Evolutionary conservation across 2,797 vertebrate species (phyloP).

Genomic region (Menidia menidia): DNA sequence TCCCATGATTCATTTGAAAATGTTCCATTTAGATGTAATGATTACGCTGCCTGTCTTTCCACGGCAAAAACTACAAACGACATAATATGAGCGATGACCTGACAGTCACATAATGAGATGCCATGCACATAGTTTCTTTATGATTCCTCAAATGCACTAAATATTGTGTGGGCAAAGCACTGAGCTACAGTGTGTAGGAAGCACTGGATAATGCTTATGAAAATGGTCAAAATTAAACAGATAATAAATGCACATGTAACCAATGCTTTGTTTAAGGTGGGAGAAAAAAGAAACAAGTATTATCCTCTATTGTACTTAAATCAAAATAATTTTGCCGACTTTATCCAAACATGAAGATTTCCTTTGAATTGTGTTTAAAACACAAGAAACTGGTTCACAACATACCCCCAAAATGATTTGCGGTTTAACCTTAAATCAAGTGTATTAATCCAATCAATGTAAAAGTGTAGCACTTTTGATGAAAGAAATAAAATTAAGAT

Average conservation of each 20-base stretch:
- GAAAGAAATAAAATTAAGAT: conserved; percentile 29
- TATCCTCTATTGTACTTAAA: conserved; percentile 17
- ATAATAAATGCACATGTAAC: conserved; percentile 15
- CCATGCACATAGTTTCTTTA: conserved; percentile 37
- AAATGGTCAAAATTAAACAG: conserved; percentile 37
- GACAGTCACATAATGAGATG: conserved; percentile 41
- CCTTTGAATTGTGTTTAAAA: conserved; percentile 15
- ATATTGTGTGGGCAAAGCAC: conserved; percentile 4
- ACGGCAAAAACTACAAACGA: conserved; percentile 11
- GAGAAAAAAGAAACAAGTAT: conserved; percentile 3
- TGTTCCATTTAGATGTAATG: conserved; percentile 16
- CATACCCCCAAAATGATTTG: conserved; percentile 30
- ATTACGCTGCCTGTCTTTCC: not conserved
- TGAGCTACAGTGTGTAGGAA: conserved; percentile 14
- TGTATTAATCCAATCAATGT: conserved; percentile 11
- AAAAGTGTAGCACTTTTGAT: conserved; percentile 4
- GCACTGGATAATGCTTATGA: conserved; percentile 20
- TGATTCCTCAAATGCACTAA: conserved; percentile 35
- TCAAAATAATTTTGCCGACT: conserved; percentile 9
- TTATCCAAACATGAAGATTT: conserved; percentile 11
- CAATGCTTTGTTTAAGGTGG: not conserved
- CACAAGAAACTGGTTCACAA: conserved; percentile 45
- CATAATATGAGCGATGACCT: conserved; percentile 27
- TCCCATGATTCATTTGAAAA: conserved; percentile 11
- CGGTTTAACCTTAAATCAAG: conserved; percentile 1